These are phyloP conservation scores for Hippocampus zosterae DNA, from an alignment of 2,113 vertebrate species.

Conservation along the genomic window DNA sequence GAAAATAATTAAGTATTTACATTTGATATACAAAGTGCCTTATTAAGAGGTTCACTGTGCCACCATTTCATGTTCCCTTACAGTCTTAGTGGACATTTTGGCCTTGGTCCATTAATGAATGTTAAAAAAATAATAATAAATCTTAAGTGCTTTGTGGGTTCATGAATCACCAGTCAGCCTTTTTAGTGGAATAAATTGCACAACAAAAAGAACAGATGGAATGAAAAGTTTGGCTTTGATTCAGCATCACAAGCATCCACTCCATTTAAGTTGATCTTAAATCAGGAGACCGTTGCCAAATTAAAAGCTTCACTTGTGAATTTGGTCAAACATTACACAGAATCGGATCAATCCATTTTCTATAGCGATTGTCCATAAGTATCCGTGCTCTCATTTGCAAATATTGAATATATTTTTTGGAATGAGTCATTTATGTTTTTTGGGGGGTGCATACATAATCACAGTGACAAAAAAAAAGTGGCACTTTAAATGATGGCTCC, in stretches of 20 bases:
- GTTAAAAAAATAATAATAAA: not conserved
- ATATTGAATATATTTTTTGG: too few species aligned
- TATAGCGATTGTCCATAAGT: not conserved
- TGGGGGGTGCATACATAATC: too few species aligned
- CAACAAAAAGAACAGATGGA: not conserved
- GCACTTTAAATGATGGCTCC: too few species aligned
- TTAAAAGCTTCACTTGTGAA: slow-evolving; percentile 12
- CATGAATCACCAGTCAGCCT: slow-evolving; percentile 15
- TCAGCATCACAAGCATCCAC: slow-evolving; percentile 9
- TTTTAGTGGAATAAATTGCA: slow-evolving; percentile 6
- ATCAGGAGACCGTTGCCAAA: slow-evolving; percentile 30
- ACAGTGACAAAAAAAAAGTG: too few species aligned
- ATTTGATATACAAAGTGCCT: not conserved
- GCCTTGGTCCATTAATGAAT: not conserved
- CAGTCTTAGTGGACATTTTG: not conserved
- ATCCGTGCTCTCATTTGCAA: too few species aligned
- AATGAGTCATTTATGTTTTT: too few species aligned
- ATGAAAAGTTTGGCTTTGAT: slow-evolving; percentile 11
- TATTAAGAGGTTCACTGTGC: not conserved
- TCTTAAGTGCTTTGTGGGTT: not conserved
- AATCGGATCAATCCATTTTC: not conserved
- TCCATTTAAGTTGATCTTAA: not conserved
- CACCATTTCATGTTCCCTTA: not conserved
- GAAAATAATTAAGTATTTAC: not conserved
- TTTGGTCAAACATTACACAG: not conserved